phyloP scores from a whole-genome alignment of 2,888 invertebrate species.

The Drosophila gaucha region DNA sequence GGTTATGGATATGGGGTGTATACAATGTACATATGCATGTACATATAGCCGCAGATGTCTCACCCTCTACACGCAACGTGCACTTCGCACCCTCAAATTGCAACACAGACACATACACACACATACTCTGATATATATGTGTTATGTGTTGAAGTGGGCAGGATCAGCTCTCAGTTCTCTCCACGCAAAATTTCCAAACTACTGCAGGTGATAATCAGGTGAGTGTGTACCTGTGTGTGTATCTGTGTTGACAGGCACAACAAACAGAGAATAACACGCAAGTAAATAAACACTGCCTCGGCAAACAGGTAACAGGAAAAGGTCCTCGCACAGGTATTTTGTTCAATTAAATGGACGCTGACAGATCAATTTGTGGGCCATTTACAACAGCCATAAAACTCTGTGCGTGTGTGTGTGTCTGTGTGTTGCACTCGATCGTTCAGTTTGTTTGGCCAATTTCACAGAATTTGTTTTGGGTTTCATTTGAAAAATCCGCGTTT shows the following conservation, averaged over 20 bases:
- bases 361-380: conserved; percentile 70
- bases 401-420: conserved; percentile 22
- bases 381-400: conserved; percentile 44
- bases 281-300: conserved; percentile 40
- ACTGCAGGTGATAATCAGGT: conserved; percentile 79
- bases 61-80: conserved; percentile 30
- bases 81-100: conserved; percentile 47
- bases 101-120: conserved; percentile 19
- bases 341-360: conserved; percentile 62
- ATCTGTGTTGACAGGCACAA: conserved; percentile 26
- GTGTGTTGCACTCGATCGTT: conserved; percentile 32
- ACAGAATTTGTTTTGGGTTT: conserved; percentile 48
- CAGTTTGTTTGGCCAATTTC: conserved; percentile 49
- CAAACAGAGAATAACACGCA: conserved; percentile 28
- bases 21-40: neutral
- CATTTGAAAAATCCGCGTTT: conserved; percentile 59
- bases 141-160: conserved; percentile 49
- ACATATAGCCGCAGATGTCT: conserved; percentile 25
- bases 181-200: conserved; percentile 31
- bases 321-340: conserved; percentile 34
- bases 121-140: neutral
- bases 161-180: conserved; percentile 40
- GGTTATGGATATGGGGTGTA: conserved; percentile 20
- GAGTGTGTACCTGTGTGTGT: conserved; percentile 52
- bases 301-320: conserved; percentile 53